phyloP scores from a whole-genome alignment of 2,113 vertebrate species.

The Raja brachyura region DNA sequence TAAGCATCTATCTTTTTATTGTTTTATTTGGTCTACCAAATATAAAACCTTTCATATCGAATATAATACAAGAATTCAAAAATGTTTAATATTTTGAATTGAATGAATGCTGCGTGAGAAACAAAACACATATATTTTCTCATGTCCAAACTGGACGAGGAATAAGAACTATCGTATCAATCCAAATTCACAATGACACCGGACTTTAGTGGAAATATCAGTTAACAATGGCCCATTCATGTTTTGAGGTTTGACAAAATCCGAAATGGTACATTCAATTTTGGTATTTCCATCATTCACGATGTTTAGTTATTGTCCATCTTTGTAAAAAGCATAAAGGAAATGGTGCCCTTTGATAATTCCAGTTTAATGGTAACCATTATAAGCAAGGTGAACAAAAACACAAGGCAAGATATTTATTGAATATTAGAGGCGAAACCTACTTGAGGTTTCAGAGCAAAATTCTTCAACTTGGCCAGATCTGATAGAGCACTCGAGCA shows the following conservation, averaged over 20 bases:
- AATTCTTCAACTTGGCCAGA: not conserved
- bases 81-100: conserved; percentile 10
- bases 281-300: no score
- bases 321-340: not conserved
- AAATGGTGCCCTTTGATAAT: not conserved
- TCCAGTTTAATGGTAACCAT: not conserved
- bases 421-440: not conserved
- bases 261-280: not conserved
- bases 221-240: no score
- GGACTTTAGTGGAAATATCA: not conserved
- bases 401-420: not conserved
- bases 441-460: not conserved
- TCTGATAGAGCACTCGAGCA: not conserved
- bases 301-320: no score
- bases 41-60: not conserved
- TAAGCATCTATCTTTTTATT: not conserved
- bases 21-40: not conserved
- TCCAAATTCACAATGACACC: not conserved
- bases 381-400: not conserved
- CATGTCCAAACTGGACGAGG: not conserved
- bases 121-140: not conserved
- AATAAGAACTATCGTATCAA: not conserved
- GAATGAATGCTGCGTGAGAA: not conserved
- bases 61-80: not conserved
- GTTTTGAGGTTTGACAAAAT: not conserved